Evolutionary conservation across 2,888 invertebrate genomes (phyloP).

Genomic region (Stenodema calcarata): DNA sequence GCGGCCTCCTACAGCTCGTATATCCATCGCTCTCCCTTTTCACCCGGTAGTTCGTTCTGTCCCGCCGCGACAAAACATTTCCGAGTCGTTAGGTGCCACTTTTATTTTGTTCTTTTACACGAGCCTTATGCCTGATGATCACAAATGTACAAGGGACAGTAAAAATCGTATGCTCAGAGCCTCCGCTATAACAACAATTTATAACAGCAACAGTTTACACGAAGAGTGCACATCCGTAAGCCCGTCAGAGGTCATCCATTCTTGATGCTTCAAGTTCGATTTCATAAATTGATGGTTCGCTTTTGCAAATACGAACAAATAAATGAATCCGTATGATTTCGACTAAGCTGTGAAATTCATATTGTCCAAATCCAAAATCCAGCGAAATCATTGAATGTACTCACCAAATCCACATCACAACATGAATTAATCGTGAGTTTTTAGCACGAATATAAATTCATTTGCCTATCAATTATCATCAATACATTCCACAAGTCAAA

Average conservation of each 20-base stretch:
- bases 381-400: no score
- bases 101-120: not conserved
- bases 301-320: no score
- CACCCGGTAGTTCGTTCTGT: not conserved
- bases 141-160: not conserved
- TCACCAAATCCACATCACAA: no score
- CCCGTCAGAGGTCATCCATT: no score
- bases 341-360: no score
- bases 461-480: no score
- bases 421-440: no score
- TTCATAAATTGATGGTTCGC: no score
- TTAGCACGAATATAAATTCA: no score
- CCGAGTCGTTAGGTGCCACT: not conserved
- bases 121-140: not conserved
- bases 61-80: not conserved
- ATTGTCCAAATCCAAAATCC: no score
- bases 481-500: not conserved
- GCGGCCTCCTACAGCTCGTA: not conserved
- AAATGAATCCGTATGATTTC: no score
- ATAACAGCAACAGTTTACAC: not conserved
- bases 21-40: not conserved
- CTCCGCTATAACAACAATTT: not conserved
- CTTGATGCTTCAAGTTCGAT: no score
- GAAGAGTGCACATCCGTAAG: not conserved
- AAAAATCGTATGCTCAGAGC: not conserved